phyloP scores from a whole-genome alignment of 2,797 vertebrate species.

The Chiloscyllium punctatum region DNA sequence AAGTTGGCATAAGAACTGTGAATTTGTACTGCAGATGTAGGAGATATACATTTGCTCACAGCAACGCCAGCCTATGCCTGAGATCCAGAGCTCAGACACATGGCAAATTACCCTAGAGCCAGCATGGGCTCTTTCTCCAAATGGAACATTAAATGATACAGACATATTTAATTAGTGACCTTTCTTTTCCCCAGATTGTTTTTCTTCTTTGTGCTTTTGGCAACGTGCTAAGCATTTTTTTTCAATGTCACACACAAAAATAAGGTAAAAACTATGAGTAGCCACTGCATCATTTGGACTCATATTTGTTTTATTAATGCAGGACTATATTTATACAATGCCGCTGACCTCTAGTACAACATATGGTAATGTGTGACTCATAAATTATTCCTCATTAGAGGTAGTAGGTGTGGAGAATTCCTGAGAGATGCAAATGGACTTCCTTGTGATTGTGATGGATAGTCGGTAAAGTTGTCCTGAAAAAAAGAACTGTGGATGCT shows the following conservation, averaged over 20 bases:
- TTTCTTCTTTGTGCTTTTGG: not conserved
- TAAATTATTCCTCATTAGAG: not conserved
- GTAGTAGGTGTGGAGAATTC: not conserved
- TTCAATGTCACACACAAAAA: not conserved
- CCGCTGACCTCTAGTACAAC: not conserved
- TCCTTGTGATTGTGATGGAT: not conserved
- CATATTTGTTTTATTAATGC: not conserved
- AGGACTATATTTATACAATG: not conserved
- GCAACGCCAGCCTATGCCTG: not conserved
- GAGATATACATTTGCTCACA: no score
- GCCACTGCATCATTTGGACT: not conserved
- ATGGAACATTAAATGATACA: not conserved
- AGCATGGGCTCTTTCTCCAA: not conserved
- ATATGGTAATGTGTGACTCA: not conserved
- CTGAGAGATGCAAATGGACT: not conserved
- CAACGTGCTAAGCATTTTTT: not conserved
- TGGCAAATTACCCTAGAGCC: not conserved
- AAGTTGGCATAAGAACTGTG: not conserved
- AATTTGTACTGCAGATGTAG: no score
- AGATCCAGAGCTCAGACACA: not conserved
- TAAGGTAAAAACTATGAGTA: not conserved
- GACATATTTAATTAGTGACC: not conserved
- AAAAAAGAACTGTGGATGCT: no score
- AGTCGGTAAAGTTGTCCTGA: not conserved
- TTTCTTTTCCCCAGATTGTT: not conserved